A percentile compares a stretch with the other conserved stretches of the same genome.
phyloP scores from a whole-genome alignment of 2,888 invertebrate genomes.

The Carabus problematicus region DNA sequence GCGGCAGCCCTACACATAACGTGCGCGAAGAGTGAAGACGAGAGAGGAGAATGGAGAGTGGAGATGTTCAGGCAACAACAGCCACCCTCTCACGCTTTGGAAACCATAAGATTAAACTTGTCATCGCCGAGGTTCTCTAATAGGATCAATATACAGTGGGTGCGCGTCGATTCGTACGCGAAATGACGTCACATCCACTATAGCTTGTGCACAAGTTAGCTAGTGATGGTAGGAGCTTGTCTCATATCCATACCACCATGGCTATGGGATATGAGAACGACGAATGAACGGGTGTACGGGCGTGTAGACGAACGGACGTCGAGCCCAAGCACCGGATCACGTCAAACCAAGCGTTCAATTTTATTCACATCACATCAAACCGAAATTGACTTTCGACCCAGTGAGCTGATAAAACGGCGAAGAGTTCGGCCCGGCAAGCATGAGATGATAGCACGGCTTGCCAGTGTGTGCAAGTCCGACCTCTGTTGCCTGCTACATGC shows the following conservation, averaged over 20 bases:
- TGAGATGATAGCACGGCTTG: conserved; percentile 29
- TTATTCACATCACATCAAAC: conserved; percentile 59
- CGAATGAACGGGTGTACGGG: background rate
- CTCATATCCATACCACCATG: background rate
- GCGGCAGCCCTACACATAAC: background rate
- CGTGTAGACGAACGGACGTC: conserved; percentile 16
- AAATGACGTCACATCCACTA: background rate
- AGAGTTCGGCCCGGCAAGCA: conserved; percentile 39
- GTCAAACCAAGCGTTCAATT: conserved; percentile 54
- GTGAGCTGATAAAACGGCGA: conserved; percentile 56
- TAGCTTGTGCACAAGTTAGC: background rate
- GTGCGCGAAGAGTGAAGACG: no score
- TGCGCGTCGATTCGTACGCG: conserved; percentile 8
- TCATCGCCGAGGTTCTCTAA: conserved; percentile 46
- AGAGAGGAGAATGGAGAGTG: conserved; percentile 11
- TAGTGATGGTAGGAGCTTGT: background rate
- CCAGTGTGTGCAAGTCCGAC: conserved; percentile 38
- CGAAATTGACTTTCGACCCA: conserved; percentile 59
- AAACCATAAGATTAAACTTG: conserved; percentile 46
- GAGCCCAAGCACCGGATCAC: conserved; percentile 35
- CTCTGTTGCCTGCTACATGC: background rate
- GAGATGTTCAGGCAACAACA: conserved; percentile 8
- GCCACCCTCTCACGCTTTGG: conserved; percentile 18
- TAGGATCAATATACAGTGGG: conserved; percentile 47
- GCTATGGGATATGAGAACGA: background rate